Base-by-base conservation (phyloP, 2,113 vertebrate genomes). In the Tenebrosternarchus preto region DNA sequence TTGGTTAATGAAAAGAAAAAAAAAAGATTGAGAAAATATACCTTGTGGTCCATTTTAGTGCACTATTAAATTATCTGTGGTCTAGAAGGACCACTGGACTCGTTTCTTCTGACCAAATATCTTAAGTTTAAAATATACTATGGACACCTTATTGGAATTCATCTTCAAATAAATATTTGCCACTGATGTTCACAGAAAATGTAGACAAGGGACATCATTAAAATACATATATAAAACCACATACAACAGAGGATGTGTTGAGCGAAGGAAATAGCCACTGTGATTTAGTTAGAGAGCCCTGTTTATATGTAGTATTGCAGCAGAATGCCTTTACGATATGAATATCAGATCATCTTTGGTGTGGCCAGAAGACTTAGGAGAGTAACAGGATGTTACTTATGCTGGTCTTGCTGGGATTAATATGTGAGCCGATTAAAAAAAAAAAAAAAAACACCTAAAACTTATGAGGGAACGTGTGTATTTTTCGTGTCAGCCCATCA, bases 401-500 rank as follows among this genome's bases (percentile, higher is more conserved):
- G 79, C 71, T 74, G 70, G 70, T 73, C 15, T 25, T 55, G 59
- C 9, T 8, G 5, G 20, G 33, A 29, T 22, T 46, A 60, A 63
- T 22, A 56, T 11, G 33, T 16, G 2, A 22, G 33, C 55, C 4
- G 8, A 61, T 27, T 24, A 22, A 36, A 63, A 46, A 68, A 70
- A 27, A 22, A 36, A 63, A 46, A 68, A 70, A 27, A 66, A 31
- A 1, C 22, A 68, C 29, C n/a, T 59, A 57, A 46, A 36, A 56
- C 6, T 5, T 4, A 56, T 33, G 33, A 77, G 39, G 33, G 20
- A 43, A 73, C 22, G 71, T 73, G 55, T 33, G n/a, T 12, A 68
- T 36, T 5, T 59, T 73, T 24, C 31, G 5, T 31, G 22, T 12
- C 31, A 29, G 33, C 78, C 59, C 12, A 69, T 90, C 78, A 92